A percentile compares a stretch with the other conserved stretches of the same genome.
Conservation (phyloP, 2,113 vertebrate species). For the Pterocles burchelli region DNA sequence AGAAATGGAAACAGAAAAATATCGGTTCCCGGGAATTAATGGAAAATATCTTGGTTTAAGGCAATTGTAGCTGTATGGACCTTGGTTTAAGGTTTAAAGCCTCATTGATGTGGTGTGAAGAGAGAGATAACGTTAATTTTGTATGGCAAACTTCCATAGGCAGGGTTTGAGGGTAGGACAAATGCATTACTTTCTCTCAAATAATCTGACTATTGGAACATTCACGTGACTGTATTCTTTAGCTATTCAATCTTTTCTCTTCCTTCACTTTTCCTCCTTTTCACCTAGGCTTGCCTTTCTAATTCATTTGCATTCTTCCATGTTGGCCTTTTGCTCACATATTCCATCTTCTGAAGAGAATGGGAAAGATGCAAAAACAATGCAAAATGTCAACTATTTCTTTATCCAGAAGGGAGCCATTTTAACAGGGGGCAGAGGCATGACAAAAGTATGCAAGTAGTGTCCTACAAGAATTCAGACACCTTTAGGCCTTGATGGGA, state of each 20-base stretch:
- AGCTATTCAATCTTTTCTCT: neutral
- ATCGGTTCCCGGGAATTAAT: neutral
- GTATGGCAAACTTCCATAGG: neutral
- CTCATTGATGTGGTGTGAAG: neutral
- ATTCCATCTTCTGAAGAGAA: neutral
- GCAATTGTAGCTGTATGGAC: neutral
- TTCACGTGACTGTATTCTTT: neutral
- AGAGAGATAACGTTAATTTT: fast-evolving
- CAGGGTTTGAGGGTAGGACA: neutral
- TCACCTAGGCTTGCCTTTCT: neutral
- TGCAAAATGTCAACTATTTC: neutral
- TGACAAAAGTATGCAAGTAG: neutral
- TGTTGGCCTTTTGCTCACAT: neutral
- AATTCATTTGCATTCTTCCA: neutral
- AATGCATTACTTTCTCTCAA: neutral
- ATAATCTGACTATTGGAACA: neutral
- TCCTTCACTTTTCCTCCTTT: neutral
- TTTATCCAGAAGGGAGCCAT: neutral
- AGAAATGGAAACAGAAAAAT: neutral
- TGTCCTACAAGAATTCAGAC: neutral
- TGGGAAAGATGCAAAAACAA: neutral
- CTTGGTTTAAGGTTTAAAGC: neutral
- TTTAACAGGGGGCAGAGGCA: neutral
- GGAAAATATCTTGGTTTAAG: neutral
- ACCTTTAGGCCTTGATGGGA: neutral